Base-by-base conservation (phyloP, 2,888 invertebrate genomes). In the Pristionchus fissidentatus region DNA sequence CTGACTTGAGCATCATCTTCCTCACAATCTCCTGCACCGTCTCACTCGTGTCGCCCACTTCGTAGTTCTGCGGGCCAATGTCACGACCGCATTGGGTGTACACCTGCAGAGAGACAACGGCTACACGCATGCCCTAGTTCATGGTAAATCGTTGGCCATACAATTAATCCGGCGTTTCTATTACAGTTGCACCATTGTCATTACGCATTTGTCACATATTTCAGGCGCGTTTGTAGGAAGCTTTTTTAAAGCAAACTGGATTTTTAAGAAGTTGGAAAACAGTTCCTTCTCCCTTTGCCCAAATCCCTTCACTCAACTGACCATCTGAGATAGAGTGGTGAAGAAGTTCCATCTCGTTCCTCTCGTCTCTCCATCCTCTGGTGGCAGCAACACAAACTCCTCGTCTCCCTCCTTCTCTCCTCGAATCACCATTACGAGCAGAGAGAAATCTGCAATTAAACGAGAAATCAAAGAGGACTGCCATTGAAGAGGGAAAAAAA, bases 401-500 rank as follows among this genome's bases (percentile, higher is more conserved):
- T 81, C 80, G n/a, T 81, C 80, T 26, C 80, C 80, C 35, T 81
- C 80, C 8, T 41, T 60, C 4, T 60, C 80, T 62, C 80, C 80
- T 13, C 80, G 80, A 35, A 81, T 81, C 8, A 57, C 41, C 41
- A 79, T 7, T 15, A 79, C 55, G 13, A 79, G n/a, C 15, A 79
- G 26, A 2, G 1, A 0, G n/a, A 55, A 15, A 32, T 57, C 79
- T 79, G 75, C 49, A 29, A 49, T 32, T 32, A n/a, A 46, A 35
- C 8, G 5, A n/a, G n/a, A n/a, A n/a, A n/a, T n/a, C n/a, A n/a
- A n/a, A n/a, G n/a, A n/a, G n/a, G n/a, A n/a, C n/a, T n/a, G n/a
- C 49, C 49, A 10, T 13, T 49, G 19, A 49, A 49, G 49, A 49
- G 49, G 10, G 49, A 49, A 19, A 10, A 49, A 49, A 10, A 13